These are phyloP conservation scores for Trichonephila inaurata DNA, from an alignment of 1,140 invertebrate genomes.

Conservation along the genomic window DNA sequence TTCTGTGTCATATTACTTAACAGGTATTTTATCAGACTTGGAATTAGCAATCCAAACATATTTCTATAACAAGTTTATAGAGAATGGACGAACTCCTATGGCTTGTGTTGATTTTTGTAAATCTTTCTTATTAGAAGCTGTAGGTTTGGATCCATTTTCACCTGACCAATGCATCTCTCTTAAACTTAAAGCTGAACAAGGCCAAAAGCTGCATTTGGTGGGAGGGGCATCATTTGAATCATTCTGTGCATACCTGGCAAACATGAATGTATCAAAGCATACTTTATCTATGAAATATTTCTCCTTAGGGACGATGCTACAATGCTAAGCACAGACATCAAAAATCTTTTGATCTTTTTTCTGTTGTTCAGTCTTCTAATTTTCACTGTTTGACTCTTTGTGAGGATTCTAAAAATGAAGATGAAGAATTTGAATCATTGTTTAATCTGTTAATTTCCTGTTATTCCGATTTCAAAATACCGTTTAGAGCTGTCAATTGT, in stretches of 20 bases:
- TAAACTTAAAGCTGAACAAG: not conserved
- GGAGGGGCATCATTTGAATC: slow-evolving; percentile 59
- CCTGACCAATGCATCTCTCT: not conserved
- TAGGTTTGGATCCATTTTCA: slow-evolving; percentile 52
- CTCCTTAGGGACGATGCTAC: slow-evolving; percentile 39
- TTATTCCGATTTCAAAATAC: slow-evolving; percentile 36
- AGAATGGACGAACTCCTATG: not conserved
- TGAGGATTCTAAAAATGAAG: not conserved
- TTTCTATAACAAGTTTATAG: slow-evolving; percentile 11
- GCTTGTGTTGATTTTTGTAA: slow-evolving; percentile 63
- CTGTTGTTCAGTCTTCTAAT: slow-evolving; percentile 55
- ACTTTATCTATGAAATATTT: slow-evolving; percentile 39
- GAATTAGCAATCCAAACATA: slow-evolving; percentile 40
- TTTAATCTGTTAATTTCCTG: not conserved
- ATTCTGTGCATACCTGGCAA: slow-evolving; percentile 66
- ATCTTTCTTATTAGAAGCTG: slow-evolving; percentile 59
- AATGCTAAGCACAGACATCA: not conserved
- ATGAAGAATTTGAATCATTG: not conserved
- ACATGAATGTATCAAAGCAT: slow-evolving; percentile 51
- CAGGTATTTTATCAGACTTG: slow-evolving; percentile 26
- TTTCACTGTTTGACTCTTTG: slow-evolving; percentile 22
- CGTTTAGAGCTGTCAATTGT: slow-evolving; percentile 10
- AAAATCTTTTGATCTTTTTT: slow-evolving; percentile 1
- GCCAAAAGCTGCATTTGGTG: slow-evolving; percentile 39
- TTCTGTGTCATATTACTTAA: slow-evolving; percentile 24